Evolutionary conservation across 2,797 vertebrate species (phyloP), one percentile per base, ranked within the genome.

Genomic region (Okamejei kenojei): DNA sequence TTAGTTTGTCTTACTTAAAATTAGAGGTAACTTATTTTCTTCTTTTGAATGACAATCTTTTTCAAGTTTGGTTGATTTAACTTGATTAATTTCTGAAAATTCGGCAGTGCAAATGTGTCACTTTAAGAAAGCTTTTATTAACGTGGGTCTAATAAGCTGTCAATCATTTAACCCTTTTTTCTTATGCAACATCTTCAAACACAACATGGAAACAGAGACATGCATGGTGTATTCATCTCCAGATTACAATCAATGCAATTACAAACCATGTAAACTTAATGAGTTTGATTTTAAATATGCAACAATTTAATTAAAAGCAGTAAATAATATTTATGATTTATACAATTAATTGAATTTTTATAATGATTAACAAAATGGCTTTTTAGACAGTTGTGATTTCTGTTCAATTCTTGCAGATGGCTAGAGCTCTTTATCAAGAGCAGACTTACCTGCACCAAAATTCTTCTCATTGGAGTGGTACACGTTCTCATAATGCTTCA

Each of bases 71-170:
- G 9, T 26, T 68, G 17, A n/a, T n/a, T 65, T 68, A 88, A 17
- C 84, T 68, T 4, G 65, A 88, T 88, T 88, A 29, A 61, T 88
- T 88, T 88, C 15, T 68, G 63, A 68, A 35, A n/a, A 17, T 35
- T 88, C 63, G 35, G 15, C 84, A 68, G 13, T 35, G n/a, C 17
- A 65, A 68, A 35, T 88, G 2, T 88, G 84, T 65, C 15, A 29
- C 19, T 15, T 63, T n/a, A 88, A 88, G 61, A 88, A 88, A 88
- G n/a, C 15, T 35, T 88, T 88, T 88, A 32, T 35, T 88, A n/a
- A 68, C 29, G 15, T 19, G 61, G 84, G 15, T 19, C 32, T n/a
- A 61, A 63, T 26, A 19, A 88, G 17, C n/a, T 88, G 61, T 21
- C 84, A 88, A 23, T 88, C 63, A 35, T 35, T 88, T 68, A 45